Evolutionary conservation across 2,113 vertebrate species (phyloP).

Genomic region (Leucosticte australis): DNA sequence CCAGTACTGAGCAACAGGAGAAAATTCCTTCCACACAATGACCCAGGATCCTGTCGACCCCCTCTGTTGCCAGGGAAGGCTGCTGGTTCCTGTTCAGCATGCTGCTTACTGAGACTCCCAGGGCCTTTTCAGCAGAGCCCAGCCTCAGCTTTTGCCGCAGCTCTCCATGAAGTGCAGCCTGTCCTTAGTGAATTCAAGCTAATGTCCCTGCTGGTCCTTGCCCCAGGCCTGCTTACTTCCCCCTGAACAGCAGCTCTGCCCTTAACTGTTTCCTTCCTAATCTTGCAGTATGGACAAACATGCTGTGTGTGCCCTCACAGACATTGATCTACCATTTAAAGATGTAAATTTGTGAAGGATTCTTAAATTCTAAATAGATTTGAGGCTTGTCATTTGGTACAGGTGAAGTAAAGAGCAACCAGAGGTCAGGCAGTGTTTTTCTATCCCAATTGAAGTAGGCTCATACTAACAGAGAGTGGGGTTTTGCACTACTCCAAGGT

Average conservation of each 20-base stretch:
- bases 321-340: background rate
- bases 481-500: background rate
- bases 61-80: background rate
- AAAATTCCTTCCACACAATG: background rate
- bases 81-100: accelerated
- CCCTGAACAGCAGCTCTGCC: background rate
- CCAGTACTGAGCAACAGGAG: background rate
- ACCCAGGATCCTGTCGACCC: accelerated
- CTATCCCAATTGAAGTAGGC: background rate
- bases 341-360: background rate
- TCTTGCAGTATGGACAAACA: background rate
- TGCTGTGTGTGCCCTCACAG: accelerated
- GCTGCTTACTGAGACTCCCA: background rate
- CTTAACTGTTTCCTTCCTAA: background rate
- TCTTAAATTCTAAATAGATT: background rate
- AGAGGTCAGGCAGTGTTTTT: background rate
- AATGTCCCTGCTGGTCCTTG: background rate
- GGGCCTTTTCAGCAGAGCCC: background rate
- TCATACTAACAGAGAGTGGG: background rate
- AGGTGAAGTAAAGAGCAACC: background rate
- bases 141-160: background rate
- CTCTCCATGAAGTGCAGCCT: background rate
- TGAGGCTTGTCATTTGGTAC: background rate
- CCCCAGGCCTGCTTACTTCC: background rate
- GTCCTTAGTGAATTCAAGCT: background rate